Base-by-base conservation (phyloP, 2,888 invertebrate species). In the Podabrus alpinus region DNA sequence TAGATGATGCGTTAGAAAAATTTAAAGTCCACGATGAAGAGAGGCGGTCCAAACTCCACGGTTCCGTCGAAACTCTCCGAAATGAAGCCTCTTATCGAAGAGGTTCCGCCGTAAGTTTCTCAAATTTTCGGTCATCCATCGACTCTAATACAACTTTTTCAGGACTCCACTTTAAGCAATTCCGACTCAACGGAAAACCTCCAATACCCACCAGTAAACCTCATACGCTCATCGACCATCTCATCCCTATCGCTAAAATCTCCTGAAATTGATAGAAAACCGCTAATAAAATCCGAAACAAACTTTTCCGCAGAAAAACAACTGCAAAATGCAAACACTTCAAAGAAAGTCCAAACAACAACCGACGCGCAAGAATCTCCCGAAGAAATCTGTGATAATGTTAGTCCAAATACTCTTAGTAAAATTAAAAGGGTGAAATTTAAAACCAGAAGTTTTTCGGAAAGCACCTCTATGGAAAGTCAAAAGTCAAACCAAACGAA, bases 1-100 rank as follows among this genome's bases (percentile, higher is more conserved):
- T 97, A 80, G 98, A 98, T 84, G 97, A 97, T 85, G 95, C 97
- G 1, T 88, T 97, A 73, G 91, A 92, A 75, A 96, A 95, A 86
- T 95, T 97, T 83, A 92, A 92, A 77, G 91, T 92, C 21, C 94
- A 95, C 83, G 95, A 96, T 83, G 94, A 95, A 79, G 94, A 94
- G 81, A 86, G 74, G 73, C 83, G 80, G 74, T 82, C 79, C n/a
- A 84, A 82, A 75, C 80, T 84, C 71, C 68, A 84, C 13, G 83
- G 81, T 2, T 81, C 78, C 67, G 82, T 84, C 10, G 85, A 85
- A 16, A 81, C 84, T 45, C 74, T 86, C 10, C 84, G 82, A 73
- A 86, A 85, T 75, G 86, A 86, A 81, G 83, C 82, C 76, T 77
- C 79, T 71, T 80, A 85, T 62, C 73, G 85, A 71, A 79, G 83